Evolutionary conservation across 1,140 invertebrate genomes (phyloP), one percentile per base, ranked within the genome.

Genomic region (Penaeus vannamei): DNA sequence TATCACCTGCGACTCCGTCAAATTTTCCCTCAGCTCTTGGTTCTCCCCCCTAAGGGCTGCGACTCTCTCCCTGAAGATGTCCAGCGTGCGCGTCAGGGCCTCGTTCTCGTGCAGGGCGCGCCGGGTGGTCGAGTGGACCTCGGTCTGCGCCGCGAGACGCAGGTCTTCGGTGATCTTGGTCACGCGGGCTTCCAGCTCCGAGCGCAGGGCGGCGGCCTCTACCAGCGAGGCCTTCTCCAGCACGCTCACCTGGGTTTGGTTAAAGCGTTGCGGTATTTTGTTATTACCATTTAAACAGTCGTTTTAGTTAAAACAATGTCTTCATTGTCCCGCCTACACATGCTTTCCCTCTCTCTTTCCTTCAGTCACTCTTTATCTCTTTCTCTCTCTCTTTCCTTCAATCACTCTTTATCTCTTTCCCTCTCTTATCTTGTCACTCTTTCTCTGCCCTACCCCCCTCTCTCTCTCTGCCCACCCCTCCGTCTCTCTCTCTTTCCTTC

Each of bases 31-130:
- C 22, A 91, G 84, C 17, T 72, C 64, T 20, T 80, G 79, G 61
- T 91, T 91, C 46, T 91, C 90, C 23, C 53, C 53, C 46, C 90
- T 87, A 2, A 91, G 77, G 8, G 84, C 62, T 20, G 84, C 46
- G 22, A 91, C 46, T 26, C 87, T 64, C 17, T 66, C 86, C 81
- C 90, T 85, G n/a, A 91, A 87, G 3, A 86, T 85, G 8, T 85
- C 90, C 29, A 91, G 79, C 42, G 86, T 84, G 5, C 60, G 62
- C 20, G 90, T 91, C 14, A 91, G 87, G 32, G 87, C 84, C 64
- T 91, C 86, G 79, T 91, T 91, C 80, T 91, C 86, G 61, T 91
- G 90, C n/a, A 91, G 79, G 26, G 90, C 90, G 36, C 90, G 87
- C 20, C 90, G 86, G 19, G 90, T 91, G 84, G 90, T 91, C 12